A percentile compares a stretch with the other conserved stretches of the same genome.
phyloP scores from a whole-genome alignment of 1,140 invertebrate species.

The Megalopta genalis region DNA sequence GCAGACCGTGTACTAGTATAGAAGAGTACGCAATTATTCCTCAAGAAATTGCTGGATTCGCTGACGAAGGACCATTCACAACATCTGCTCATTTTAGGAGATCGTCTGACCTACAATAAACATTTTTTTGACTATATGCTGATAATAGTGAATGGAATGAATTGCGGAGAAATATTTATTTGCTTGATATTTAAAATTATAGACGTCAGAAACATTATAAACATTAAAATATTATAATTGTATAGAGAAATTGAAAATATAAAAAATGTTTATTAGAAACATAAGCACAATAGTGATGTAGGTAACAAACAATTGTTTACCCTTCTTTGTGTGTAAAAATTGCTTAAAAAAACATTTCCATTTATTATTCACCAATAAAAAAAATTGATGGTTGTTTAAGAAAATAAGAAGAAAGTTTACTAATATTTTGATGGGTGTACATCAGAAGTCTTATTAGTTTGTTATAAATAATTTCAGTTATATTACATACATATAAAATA shows the following conservation, averaged over 20 bases:
- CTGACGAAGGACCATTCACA: conserved; percentile 87
- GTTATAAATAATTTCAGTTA: conserved; percentile 52
- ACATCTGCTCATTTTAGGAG: conserved; percentile 86
- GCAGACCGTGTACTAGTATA: conserved; percentile 92
- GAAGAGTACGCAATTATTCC: conserved; percentile 93
- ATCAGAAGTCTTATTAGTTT: conserved; percentile 46
- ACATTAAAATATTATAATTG: not conserved
- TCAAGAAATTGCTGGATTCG: conserved; percentile 93
- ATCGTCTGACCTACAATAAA: conserved; percentile 72
- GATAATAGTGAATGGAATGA: not conserved
- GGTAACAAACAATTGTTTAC: not conserved
- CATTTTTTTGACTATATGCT: not conserved
- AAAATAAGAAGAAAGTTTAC: conserved; percentile 11
- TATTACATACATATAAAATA: conserved; percentile 54
- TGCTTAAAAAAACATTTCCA: not conserved
- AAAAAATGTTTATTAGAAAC: not conserved
- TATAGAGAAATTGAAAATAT: conserved; percentile 15
- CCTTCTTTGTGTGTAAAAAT: not conserved
- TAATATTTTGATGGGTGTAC: conserved; percentile 33
- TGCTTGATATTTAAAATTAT: not conserved
- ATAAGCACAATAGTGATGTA: not conserved
- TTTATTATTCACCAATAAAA: not conserved
- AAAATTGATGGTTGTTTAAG: conserved; percentile 1
- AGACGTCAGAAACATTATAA: not conserved
- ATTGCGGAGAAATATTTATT: not conserved